These are phyloP conservation scores for Lethocerus indicus DNA, from an alignment of 1,140 invertebrate species.

Conservation along the genomic window DNA sequence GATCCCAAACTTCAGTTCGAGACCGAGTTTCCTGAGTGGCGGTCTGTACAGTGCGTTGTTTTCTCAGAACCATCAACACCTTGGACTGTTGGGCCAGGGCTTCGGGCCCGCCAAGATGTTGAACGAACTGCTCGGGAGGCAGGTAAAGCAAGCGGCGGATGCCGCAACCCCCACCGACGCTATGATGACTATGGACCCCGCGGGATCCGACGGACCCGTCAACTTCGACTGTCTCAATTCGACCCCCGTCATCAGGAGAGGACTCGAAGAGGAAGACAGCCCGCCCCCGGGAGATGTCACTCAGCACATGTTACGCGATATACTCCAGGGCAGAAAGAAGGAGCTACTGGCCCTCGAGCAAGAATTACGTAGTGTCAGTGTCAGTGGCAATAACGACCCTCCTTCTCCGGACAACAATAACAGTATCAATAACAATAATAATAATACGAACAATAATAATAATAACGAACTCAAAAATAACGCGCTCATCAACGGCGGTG, in stretches of 20 bases:
- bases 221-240: slow-evolving; percentile 20
- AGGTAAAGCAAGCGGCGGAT: slow-evolving; percentile 50
- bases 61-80: slow-evolving; percentile 47
- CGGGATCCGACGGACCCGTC: slow-evolving; percentile 12
- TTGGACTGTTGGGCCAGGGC: slow-evolving; percentile 57
- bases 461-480: slow-evolving; percentile 26
- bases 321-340: slow-evolving; percentile 64
- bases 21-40: slow-evolving; percentile 63
- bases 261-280: slow-evolving; percentile 19
- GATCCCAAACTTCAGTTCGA: slow-evolving; percentile 70
- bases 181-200: slow-evolving; percentile 22
- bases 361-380: slow-evolving; percentile 29
- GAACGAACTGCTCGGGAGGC: slow-evolving; percentile 52
- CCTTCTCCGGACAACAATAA: slow-evolving; percentile 31
- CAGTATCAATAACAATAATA: slow-evolving; percentile 26
- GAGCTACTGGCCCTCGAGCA: slow-evolving; percentile 46
- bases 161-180: slow-evolving; percentile 41
- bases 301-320: slow-evolving; percentile 66
- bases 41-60: slow-evolving; percentile 68
- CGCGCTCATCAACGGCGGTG: slow-evolving; percentile 15
- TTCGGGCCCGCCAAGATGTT: slow-evolving; percentile 59
- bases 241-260: slow-evolving; percentile 19
- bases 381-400: slow-evolving; percentile 20
- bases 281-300: slow-evolving; percentile 28
- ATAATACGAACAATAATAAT: slow-evolving; percentile 30